These are phyloP conservation scores for Staurois parvus DNA, from an alignment of 2,797 vertebrate species.

Conservation along the genomic window DNA sequence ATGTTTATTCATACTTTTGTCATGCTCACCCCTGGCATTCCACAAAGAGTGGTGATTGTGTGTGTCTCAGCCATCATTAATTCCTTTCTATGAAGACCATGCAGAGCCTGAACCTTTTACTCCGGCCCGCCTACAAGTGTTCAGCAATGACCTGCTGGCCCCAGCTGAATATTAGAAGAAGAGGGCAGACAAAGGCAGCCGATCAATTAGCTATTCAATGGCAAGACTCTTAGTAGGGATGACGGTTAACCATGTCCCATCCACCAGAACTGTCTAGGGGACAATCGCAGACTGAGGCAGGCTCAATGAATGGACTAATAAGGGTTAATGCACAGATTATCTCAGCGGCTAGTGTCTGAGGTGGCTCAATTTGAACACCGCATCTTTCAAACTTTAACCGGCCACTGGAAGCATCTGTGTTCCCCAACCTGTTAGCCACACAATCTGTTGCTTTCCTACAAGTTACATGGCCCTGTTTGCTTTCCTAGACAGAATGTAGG, in stretches of 20 bases:
- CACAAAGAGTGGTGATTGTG: constrained; percentile 35
- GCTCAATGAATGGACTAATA: background rate
- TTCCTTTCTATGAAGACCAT: constrained; percentile 10
- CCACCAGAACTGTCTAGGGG: background rate
- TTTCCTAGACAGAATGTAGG: constrained; percentile 1
- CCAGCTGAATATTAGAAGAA: constrained; percentile 53
- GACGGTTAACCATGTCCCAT: constrained; percentile 38
- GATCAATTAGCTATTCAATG: constrained; percentile 46
- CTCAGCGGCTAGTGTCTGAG: background rate
- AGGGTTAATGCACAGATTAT: constrained; percentile 17
- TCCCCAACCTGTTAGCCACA: background rate
- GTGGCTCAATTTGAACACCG: background rate
- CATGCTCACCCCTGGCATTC: constrained; percentile 35
- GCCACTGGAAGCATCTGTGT: constrained; percentile 30
- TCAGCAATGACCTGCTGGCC: constrained; percentile 41
- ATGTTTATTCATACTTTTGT: constrained; percentile 54
- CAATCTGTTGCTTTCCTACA: constrained; percentile 20
- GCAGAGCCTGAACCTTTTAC: constrained; percentile 30
- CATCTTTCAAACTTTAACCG: constrained; percentile 47
- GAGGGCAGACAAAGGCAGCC: constrained; percentile 31
- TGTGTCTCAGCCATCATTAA: constrained; percentile 1
- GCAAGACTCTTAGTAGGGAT: constrained; percentile 25
- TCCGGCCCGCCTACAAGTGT: constrained; percentile 29
- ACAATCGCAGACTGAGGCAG: background rate
- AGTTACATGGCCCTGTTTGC: background rate